Conservation (phyloP, 2,797 vertebrate genomes). For the Scyliorhinus canicula region DNA sequence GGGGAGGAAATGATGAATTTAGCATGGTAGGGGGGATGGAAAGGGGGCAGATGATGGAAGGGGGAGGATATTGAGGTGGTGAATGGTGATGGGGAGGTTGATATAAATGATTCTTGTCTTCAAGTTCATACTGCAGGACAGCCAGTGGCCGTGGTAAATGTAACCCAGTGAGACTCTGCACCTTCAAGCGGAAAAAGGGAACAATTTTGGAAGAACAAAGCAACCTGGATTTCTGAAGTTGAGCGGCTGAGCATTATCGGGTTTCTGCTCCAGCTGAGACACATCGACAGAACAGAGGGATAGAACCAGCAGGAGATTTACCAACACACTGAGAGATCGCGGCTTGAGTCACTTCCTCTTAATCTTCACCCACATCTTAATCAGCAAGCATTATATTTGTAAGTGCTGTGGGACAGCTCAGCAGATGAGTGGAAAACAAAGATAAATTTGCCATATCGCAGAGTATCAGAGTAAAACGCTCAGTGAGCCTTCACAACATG, state of each 20-base stretch:
- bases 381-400: neutral
- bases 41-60: neutral
- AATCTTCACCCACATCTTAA: slow-evolving; percentile 25
- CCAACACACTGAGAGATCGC: neutral
- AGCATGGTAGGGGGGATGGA: neutral
- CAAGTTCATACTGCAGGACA: neutral
- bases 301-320: neutral
- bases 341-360: neutral
- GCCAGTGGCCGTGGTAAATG: neutral
- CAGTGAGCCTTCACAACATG: slow-evolving; percentile 16
- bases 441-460: slow-evolving; percentile 19
- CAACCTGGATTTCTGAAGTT: neutral
- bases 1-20: neutral
- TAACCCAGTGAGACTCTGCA: neutral
- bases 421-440: slow-evolving; percentile 20
- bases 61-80: neutral
- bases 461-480: neutral
- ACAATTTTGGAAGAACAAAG: neutral
- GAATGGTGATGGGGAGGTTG: neutral
- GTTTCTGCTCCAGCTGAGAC: neutral
- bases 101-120: neutral
- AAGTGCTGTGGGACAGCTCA: neutral
- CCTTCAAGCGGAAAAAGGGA: neutral
- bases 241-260: neutral
- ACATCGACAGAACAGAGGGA: neutral